Evolutionary conservation across 2,797 vertebrate species (phyloP), one percentile per base, ranked within the genome.

Genomic region (Chloroceryle inda): DNA sequence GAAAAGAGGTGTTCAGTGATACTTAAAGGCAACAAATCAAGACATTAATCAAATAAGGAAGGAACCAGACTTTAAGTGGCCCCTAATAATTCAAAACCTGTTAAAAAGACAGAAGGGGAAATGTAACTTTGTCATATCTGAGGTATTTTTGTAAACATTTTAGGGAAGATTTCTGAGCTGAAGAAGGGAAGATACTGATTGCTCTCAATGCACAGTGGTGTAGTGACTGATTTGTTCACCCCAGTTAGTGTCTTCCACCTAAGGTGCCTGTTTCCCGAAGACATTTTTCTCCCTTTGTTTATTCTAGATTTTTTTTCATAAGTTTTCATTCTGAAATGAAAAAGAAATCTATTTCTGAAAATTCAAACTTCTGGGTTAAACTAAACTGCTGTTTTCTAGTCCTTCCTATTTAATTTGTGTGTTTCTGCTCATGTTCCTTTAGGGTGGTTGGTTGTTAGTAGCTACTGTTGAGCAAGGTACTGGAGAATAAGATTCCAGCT

Each of bases 61-160:
- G 14, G 26, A 80, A 67, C 6, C 29, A 47, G 37, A 40, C 21
- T 52, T 42, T 22, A 31, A 56, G 10, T 14, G 5, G 37, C 72
- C 35, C 12, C 8, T 26, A 49, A 33, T 55, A 1, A 2, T 72
- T 59, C 38, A 72, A 59, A 59, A 33, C 9, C 23, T 38, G 4
- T 83, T 53, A 37, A n/a, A 83, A 79, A 55, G 2, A 4, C 0
- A 13, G 2, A 2, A 6, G 8, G 7, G 19, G 3, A 26, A 21
- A 33, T 31, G 17, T 10, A 45, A 35, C 71, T 71, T 74, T 83
- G 2, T 83, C 7, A 5, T 29, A 53, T 20, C 27, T 72, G 49
- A 63, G 72, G 11, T 59, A 40, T 19, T 72, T 72, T 53, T 76
- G 11, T 24, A 59, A 59, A 64, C 18, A 10, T 62, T 62, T 82